These are phyloP conservation scores for Cetonia aurata DNA, from an alignment of 2,888 invertebrate species.

Conservation along the genomic window DNA sequence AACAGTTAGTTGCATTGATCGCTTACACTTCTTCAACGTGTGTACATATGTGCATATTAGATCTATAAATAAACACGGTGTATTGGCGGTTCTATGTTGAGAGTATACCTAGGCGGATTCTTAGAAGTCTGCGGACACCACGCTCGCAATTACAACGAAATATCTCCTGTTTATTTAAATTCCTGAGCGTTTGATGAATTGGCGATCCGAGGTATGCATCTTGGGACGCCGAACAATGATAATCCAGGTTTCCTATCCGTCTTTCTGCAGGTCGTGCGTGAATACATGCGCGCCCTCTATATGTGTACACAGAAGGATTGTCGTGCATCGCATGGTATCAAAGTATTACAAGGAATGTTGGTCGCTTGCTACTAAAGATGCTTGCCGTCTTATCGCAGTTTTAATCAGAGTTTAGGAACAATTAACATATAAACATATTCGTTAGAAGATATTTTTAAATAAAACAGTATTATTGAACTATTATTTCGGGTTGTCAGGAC, in stretches of 20 bases:
- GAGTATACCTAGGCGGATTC: slow-evolving; percentile 35
- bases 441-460: no score
- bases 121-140: slow-evolving; percentile 40
- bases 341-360: slow-evolving; percentile 34
- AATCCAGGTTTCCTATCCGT: slow-evolving; percentile 37
- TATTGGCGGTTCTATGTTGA: slow-evolving; percentile 36
- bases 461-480: no score
- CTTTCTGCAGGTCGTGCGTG: slow-evolving; percentile 27
- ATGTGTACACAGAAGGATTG: slow-evolving; percentile 5
- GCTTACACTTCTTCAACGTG: slow-evolving; percentile 29
- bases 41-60: slow-evolving; percentile 31
- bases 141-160: slow-evolving; percentile 40
- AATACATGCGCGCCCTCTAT: neutral
- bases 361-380: slow-evolving; percentile 23
- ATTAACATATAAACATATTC: no score
- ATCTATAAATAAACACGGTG: slow-evolving; percentile 37
- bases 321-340: slow-evolving; percentile 38
- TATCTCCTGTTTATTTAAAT: slow-evolving; percentile 41
- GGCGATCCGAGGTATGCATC: slow-evolving; percentile 37
- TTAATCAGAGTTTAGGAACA: no score
- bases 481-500: no score
- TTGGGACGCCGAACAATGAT: slow-evolving; percentile 38
- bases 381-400: neutral
- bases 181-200: slow-evolving; percentile 39
- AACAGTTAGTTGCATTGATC: slow-evolving; percentile 31